Conservation (phyloP, 2,888 invertebrate genomes). For the Baronia brevicornis region DNA sequence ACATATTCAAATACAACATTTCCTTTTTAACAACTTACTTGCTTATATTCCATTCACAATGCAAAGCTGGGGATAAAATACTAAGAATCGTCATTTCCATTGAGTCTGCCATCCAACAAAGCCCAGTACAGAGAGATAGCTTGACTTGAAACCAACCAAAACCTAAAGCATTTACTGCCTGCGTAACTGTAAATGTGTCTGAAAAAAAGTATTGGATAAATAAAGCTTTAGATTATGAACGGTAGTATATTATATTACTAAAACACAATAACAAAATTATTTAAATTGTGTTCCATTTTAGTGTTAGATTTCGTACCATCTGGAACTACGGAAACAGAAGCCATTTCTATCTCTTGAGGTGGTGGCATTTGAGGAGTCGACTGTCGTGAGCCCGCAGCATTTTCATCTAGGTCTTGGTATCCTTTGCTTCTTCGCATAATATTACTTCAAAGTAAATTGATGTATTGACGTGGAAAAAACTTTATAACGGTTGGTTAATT, state of each 20-base stretch:
- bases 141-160: slow-evolving; percentile 95
- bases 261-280: no score
- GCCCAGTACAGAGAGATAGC: slow-evolving; percentile 87
- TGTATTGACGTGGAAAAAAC: slow-evolving; percentile 51
- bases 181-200: slow-evolving; percentile 91
- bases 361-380: slow-evolving; percentile 64
- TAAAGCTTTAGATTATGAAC: no score
- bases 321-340: slow-evolving; percentile 85
- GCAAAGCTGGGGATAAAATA: slow-evolving; percentile 93
- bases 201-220: no score
- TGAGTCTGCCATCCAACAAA: slow-evolving; percentile 97
- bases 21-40: slow-evolving; percentile 49
- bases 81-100: slow-evolving; percentile 99
- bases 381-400: slow-evolving; percentile 40
- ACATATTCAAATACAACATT: slow-evolving; percentile 1
- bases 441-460: slow-evolving; percentile 19
- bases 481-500: slow-evolving; percentile 36
- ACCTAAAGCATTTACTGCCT: slow-evolving; percentile 90
- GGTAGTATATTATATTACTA: no score
- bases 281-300: background rate
- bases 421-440: slow-evolving; percentile 74
- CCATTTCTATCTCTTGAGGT: slow-evolving; percentile 85
- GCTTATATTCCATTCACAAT: slow-evolving; percentile 95
- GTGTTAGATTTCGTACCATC: slow-evolving; percentile 74
- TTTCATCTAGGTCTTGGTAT: slow-evolving; percentile 78